A percentile compares a stretch with the other conserved stretches of the same genome.
Conservation (phyloP, 2,113 vertebrate genomes). For the Myrmecophaga tridactyla region DNA sequence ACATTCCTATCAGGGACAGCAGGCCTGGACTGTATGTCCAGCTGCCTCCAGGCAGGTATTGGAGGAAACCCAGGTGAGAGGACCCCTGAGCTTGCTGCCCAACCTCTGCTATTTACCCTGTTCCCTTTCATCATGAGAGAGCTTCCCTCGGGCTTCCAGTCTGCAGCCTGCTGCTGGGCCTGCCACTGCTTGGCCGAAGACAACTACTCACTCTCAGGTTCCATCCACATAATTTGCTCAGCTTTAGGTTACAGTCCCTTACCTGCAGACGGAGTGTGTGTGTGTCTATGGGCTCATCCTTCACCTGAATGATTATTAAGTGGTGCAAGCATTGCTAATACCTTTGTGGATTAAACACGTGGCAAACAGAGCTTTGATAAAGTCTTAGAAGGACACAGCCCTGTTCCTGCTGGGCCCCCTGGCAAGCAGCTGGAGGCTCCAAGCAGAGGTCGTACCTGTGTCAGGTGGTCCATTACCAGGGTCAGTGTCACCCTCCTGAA, state of each 20-base stretch:
- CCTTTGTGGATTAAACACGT: slow-evolving; percentile 60
- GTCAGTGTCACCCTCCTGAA: slow-evolving; percentile 37
- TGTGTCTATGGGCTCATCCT: neutral
- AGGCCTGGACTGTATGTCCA: neutral
- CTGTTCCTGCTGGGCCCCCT: neutral
- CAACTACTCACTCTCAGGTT: neutral
- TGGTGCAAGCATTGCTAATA: slow-evolving; percentile 65
- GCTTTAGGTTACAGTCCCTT: neutral
- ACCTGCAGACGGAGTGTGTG: neutral
- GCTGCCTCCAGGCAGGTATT: neutral
- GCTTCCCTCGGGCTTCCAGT: neutral
- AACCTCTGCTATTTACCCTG: neutral
- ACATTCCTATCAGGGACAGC: neutral
- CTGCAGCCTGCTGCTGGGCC: neutral
- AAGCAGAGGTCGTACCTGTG: neutral
- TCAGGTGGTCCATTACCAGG: neutral
- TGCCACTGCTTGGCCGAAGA: neutral
- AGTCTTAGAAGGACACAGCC: slow-evolving; percentile 16
- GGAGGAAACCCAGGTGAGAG: neutral
- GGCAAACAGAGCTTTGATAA: slow-evolving; percentile 50
- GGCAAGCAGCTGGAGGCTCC: slow-evolving; percentile 21
- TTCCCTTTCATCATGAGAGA: neutral
- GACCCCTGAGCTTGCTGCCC: neutral
- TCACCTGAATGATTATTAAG: neutral
- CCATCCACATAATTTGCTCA: neutral